These are phyloP conservation scores for Drosophila kanekoi DNA, from an alignment of 2,888 invertebrate species.

Conservation along the genomic window DNA sequence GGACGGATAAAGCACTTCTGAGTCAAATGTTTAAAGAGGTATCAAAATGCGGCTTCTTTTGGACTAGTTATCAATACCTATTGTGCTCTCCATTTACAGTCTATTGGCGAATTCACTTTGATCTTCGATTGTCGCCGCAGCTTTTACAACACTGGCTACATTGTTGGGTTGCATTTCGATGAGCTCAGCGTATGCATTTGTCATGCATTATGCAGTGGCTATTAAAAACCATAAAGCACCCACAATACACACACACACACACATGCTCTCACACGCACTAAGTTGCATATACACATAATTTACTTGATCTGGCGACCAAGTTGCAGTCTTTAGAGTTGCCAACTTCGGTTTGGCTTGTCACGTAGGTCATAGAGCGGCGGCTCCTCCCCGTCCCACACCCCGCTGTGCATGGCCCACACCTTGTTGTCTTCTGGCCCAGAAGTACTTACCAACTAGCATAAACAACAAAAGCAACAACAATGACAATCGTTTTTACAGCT, in stretches of 20 bases:
- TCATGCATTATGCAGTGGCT: slow-evolving; percentile 66
- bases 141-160: slow-evolving; percentile 13
- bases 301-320: slow-evolving; percentile 62
- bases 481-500: slow-evolving; percentile 65
- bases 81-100: neutral
- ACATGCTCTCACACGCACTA: no score
- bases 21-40: neutral
- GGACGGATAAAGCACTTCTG: neutral
- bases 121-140: neutral
- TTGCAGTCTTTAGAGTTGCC: slow-evolving; percentile 52
- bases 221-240: slow-evolving; percentile 61
- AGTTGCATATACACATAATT: slow-evolving; percentile 8
- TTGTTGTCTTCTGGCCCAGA: slow-evolving; percentile 30
- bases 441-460: slow-evolving; percentile 64
- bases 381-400: neutral
- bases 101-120: slow-evolving; percentile 10
- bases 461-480: slow-evolving; percentile 39
- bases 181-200: slow-evolving; percentile 41
- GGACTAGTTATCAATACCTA: neutral
- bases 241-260: slow-evolving; percentile 9
- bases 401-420: slow-evolving; percentile 2
- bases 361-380: slow-evolving; percentile 65
- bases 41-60: neutral
- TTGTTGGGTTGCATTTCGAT: slow-evolving; percentile 46
- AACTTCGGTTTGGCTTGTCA: slow-evolving; percentile 53